phyloP scores from a whole-genome alignment of 2,113 vertebrate genomes.

The Aegithalos caudatus region DNA sequence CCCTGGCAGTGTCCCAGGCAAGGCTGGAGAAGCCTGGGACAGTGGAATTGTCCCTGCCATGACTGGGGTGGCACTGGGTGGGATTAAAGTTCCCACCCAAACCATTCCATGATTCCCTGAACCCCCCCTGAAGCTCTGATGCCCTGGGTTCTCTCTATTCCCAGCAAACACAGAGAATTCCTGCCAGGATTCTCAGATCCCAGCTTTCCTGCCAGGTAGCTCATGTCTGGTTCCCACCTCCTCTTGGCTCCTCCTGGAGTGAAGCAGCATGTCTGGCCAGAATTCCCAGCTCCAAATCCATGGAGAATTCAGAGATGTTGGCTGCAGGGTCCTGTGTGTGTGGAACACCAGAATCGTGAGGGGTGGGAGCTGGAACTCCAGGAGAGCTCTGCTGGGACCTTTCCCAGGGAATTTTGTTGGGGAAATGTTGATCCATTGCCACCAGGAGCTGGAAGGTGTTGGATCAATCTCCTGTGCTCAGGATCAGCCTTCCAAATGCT shows the following conservation, averaged over 20 bases:
- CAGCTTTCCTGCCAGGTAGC: neutral
- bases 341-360: fast-evolving
- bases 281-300: neutral
- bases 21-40: neutral
- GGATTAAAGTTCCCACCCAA: fast-evolving
- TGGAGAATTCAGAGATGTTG: fast-evolving
- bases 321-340: neutral
- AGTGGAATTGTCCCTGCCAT: neutral
- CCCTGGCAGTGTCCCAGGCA: neutral
- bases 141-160: neutral
- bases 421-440: neutral
- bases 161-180: neutral
- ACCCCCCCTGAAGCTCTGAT: neutral
- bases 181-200: neutral
- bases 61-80: neutral
- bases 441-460: neutral
- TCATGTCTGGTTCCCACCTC: neutral
- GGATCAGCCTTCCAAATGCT: neutral
- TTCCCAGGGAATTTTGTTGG: neutral
- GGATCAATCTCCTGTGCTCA: neutral
- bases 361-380: neutral
- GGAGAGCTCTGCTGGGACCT: neutral
- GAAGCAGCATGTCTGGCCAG: neutral
- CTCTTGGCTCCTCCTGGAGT: neutral
- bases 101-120: neutral